Conservation (phyloP, 2,888 invertebrate genomes). For the Incurvaria masculella region DNA sequence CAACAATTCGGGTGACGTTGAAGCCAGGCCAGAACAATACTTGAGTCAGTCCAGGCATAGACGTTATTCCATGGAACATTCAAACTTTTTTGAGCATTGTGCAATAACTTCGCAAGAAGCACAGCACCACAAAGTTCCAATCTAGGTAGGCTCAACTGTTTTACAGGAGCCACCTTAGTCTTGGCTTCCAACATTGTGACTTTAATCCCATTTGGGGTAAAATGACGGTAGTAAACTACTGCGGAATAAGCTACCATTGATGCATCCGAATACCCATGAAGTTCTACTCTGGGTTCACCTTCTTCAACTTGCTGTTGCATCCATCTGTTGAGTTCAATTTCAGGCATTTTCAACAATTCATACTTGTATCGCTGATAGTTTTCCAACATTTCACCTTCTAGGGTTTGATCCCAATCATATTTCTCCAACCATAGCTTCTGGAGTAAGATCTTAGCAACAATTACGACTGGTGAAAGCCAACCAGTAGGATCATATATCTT, state of each 20-base stretch:
- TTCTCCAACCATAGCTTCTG: not conserved
- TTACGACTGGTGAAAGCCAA: not conserved
- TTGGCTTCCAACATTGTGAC: slow-evolving; percentile 2
- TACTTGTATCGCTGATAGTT: not conserved
- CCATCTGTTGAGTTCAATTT: not conserved
- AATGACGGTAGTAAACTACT: slow-evolving; percentile 13
- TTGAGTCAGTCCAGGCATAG: slow-evolving; percentile 19
- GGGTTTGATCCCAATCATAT: not conserved
- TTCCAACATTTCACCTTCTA: not conserved
- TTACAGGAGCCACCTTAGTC: not conserved
- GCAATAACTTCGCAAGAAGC: slow-evolving; percentile 14
- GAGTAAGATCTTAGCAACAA: not conserved
- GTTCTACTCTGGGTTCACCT: slow-evolving; percentile 16
- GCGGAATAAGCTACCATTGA: slow-evolving; percentile 17
- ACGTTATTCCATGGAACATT: slow-evolving; percentile 7
- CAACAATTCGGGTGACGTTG: slow-evolving; percentile 10
- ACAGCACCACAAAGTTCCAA: slow-evolving; percentile 20
- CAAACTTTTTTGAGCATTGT: slow-evolving; percentile 6
- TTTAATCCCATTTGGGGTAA: slow-evolving; percentile 6
- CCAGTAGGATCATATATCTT: not conserved
- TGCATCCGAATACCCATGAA: slow-evolving; percentile 20
- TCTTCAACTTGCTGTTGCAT: not conserved
- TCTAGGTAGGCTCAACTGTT: slow-evolving; percentile 13
- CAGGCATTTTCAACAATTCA: not conserved
- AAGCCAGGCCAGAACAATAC: slow-evolving; percentile 17